These are phyloP conservation scores for Operophtera brumata DNA, from an alignment of 2,888 invertebrate genomes.

Conservation along the genomic window DNA sequence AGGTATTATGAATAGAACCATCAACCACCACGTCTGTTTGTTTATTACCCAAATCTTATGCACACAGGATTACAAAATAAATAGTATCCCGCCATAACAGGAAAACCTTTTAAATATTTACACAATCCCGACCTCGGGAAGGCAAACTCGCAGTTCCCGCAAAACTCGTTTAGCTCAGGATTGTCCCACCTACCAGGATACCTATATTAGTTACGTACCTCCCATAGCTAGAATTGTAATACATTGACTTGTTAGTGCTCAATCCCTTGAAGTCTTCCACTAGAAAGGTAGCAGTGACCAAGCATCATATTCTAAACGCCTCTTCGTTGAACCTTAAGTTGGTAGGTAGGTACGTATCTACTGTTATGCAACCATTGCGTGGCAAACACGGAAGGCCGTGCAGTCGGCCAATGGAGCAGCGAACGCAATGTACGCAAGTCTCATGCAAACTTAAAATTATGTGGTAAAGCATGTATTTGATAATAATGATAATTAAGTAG, in stretches of 20 bases:
- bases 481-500: slow-evolving; percentile 19
- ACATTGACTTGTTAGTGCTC: slow-evolving; percentile 31
- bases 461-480: slow-evolving; percentile 30
- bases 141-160: slow-evolving; percentile 56
- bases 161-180: slow-evolving; percentile 63
- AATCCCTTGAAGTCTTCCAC: neutral
- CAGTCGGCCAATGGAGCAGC: slow-evolving; percentile 75
- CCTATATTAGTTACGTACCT: slow-evolving; percentile 17
- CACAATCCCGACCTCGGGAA: slow-evolving; percentile 70
- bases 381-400: slow-evolving; percentile 71
- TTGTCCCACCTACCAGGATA: slow-evolving; percentile 32
- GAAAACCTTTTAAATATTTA: slow-evolving; percentile 70
- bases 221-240: slow-evolving; percentile 29
- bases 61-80: neutral
- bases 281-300: slow-evolving; percentile 20
- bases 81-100: slow-evolving; percentile 49
- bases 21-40: neutral
- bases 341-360: neutral
- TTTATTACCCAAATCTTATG: neutral
- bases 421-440: slow-evolving; percentile 55
- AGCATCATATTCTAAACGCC: slow-evolving; percentile 29
- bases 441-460: slow-evolving; percentile 47
- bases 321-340: too few species aligned
- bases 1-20: neutral
- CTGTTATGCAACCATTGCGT: slow-evolving; percentile 68